phyloP scores from a whole-genome alignment of 2,888 invertebrate genomes.

The Agonopterix heracliana region DNA sequence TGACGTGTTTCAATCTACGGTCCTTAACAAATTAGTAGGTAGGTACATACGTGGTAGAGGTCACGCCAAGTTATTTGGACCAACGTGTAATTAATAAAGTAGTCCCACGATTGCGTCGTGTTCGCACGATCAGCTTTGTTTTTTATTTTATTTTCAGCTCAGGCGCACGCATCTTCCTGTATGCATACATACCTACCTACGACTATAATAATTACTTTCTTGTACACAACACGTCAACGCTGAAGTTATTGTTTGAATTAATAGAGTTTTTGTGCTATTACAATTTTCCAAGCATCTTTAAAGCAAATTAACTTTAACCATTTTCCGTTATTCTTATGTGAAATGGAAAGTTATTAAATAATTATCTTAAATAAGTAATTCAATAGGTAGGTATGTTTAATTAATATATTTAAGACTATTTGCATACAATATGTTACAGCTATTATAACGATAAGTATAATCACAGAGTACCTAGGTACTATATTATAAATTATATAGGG shows the following conservation, averaged over 20 bases:
- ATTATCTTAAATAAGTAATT: no score
- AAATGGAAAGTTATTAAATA: no score
- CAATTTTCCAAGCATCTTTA: no score
- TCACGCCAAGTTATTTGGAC: background rate
- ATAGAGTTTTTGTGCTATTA: background rate
- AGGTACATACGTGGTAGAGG: background rate
- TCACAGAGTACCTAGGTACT: no score
- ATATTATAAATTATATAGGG: no score
- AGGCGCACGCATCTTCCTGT: conserved; percentile 7
- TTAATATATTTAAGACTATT: no score
- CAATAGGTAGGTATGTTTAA: no score
- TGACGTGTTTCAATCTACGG: background rate
- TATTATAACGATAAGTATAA: no score
- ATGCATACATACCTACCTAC: conserved; percentile 1
- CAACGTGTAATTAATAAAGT: background rate
- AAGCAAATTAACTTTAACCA: no score
- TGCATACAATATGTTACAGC: no score
- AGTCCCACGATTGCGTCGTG: background rate
- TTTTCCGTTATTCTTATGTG: no score
- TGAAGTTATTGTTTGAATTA: conserved; percentile 2
- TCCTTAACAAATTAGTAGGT: background rate
- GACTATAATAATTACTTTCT: conserved; percentile 2
- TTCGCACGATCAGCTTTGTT: background rate
- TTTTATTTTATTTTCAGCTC: background rate
- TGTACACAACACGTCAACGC: background rate